Evolutionary conservation across 2,113 vertebrate genomes (phyloP).

Genomic region (Phrynocephalus versicolor): DNA sequence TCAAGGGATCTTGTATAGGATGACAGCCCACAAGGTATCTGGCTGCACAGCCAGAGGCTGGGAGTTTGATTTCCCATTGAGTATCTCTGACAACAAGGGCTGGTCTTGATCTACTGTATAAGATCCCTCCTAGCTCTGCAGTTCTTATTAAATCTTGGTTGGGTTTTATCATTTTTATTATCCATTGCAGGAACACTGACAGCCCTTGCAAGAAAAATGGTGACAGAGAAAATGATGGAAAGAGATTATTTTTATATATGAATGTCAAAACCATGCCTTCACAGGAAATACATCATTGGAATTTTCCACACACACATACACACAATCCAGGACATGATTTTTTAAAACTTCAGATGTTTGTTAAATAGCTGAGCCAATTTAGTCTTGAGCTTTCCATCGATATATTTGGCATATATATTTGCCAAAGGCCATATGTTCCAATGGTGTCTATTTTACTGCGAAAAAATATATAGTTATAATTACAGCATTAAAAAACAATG

Average conservation of each 20-base stretch:
- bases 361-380: conserved; percentile 55
- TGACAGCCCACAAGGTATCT: background rate
- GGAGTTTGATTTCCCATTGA: no score
- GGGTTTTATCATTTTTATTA: background rate
- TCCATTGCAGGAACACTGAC: background rate
- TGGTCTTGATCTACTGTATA: no score
- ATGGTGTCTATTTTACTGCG: conserved; percentile 61
- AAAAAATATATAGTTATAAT: conserved; percentile 44
- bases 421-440: conserved; percentile 68
- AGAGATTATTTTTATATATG: conserved; percentile 28
- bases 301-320: conserved; percentile 56
- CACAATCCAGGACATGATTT: conserved; percentile 45
- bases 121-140: no score
- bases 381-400: conserved; percentile 63
- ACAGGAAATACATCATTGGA: conserved; percentile 56
- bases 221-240: background rate
- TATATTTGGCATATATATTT: conserved; percentile 58
- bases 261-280: conserved; percentile 57
- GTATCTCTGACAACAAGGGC: no score
- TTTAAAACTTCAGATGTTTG: conserved; percentile 58
- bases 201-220: conserved; percentile 25
- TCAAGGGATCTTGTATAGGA: background rate
- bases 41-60: no score
- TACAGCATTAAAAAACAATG: conserved; percentile 68
- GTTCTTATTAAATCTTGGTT: background rate